Evolutionary conservation across 2,888 invertebrate genomes (phyloP).

Genomic region (Cylindroiulus punctatus): DNA sequence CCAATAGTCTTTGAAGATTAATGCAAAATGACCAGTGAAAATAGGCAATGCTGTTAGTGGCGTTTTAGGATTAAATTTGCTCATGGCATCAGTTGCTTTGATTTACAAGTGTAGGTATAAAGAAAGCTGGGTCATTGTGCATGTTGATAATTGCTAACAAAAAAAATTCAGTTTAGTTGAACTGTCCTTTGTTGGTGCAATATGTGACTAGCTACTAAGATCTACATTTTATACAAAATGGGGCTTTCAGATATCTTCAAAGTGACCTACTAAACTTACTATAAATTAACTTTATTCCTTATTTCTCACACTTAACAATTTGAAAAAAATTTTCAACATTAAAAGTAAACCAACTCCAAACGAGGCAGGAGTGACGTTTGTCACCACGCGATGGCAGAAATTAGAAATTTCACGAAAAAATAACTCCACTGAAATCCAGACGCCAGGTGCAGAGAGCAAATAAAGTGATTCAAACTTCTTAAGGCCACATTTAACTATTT

Average conservation of each 20-base stretch:
- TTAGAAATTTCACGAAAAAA: background rate
- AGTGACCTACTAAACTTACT: conserved; percentile 1
- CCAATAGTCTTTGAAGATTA: background rate
- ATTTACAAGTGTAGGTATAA: background rate
- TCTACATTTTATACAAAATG: conserved; percentile 9
- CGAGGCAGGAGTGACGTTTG: background rate
- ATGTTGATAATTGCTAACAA: background rate
- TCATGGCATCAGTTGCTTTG: background rate
- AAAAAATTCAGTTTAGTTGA: background rate
- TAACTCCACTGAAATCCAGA: background rate
- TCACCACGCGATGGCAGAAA: conserved; percentile 16
- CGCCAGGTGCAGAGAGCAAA: background rate
- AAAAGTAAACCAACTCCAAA: conserved; percentile 10
- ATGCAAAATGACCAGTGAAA: background rate
- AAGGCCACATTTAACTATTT: conserved; percentile 34
- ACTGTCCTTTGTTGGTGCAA: conserved; percentile 15
- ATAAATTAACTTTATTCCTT: conserved; percentile 5
- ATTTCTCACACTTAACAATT: conserved; percentile 17
- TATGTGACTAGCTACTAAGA: conserved; percentile 3
- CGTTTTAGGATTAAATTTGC: background rate
- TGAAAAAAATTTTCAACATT: conserved; percentile 23
- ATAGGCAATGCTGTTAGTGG: background rate
- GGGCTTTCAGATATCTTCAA: background rate
- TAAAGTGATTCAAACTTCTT: background rate
- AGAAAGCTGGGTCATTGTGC: background rate